A percentile compares a stretch with the other conserved stretches of the same genome.
These are phyloP conservation scores for Sarcophaga variegata DNA, from an alignment of 2,888 invertebrate species.

Conservation along the genomic window DNA sequence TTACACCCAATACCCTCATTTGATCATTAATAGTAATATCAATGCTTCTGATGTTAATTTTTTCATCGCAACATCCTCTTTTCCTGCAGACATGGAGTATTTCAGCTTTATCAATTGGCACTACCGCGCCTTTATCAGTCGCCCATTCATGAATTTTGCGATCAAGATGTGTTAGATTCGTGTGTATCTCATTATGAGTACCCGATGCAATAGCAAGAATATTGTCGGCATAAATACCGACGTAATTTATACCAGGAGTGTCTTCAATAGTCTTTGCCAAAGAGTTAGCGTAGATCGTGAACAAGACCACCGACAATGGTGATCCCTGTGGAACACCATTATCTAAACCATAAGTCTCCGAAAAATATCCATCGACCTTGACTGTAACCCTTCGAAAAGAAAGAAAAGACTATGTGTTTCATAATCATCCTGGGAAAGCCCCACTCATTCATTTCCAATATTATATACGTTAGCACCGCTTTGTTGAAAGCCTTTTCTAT, in stretches of 20 bases:
- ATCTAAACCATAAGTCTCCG: not conserved
- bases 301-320: not conserved
- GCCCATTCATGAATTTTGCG: not conserved
- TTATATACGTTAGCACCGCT: constrained; percentile 7
- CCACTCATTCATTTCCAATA: constrained; percentile 15
- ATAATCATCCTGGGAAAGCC: not conserved
- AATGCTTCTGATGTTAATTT: too few species aligned
- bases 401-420: constrained; percentile 23
- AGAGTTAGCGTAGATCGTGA: not conserved
- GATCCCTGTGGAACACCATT: too few species aligned
- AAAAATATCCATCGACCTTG: constrained; percentile 17
- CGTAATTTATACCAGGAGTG: not conserved
- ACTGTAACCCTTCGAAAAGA: constrained; percentile 24
- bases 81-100: too few species aligned
- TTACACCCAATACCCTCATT: too few species aligned
- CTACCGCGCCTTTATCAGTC: too few species aligned
- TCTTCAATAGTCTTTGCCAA: not conserved
- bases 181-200: not conserved
- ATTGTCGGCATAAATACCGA: constrained; percentile 1
- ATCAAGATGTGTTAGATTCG: constrained; percentile 7
- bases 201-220: constrained; percentile 44
- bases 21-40: too few species aligned
- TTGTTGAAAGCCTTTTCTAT: constrained; percentile 33
- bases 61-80: too few species aligned
- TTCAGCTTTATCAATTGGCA: too few species aligned